A percentile compares a stretch with the other conserved stretches of the same genome.
These are phyloP conservation scores for Microcebus ravelobensis DNA, from an alignment of 2,113 vertebrate species.

Conservation along the genomic window DNA sequence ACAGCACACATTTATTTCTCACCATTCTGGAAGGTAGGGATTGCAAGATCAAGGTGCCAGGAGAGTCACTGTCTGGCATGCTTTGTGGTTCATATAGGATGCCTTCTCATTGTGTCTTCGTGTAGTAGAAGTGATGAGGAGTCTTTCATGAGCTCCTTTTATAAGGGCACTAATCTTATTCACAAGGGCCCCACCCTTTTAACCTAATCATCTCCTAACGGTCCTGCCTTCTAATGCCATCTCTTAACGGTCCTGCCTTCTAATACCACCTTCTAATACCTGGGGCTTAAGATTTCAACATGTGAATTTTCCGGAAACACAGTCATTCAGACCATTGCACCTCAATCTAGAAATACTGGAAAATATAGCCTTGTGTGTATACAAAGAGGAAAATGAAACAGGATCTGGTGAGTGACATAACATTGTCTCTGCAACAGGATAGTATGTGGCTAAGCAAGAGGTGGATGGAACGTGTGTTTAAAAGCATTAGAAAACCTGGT, in stretches of 20 bases:
- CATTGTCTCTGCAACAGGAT: neutral
- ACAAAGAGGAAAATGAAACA: neutral
- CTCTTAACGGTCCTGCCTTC: neutral
- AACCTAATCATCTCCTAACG: neutral
- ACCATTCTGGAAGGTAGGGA: neutral
- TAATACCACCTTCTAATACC: neutral
- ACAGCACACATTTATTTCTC: neutral
- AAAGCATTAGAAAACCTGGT: neutral
- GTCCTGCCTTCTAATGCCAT: neutral
- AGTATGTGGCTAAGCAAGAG: neutral
- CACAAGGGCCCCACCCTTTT: neutral
- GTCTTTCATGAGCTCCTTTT: neutral
- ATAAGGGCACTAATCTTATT: neutral
- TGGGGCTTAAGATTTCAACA: neutral
- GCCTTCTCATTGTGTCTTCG: neutral
- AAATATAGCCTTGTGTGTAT: neutral
- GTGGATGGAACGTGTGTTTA: neutral
- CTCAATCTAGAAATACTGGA: neutral
- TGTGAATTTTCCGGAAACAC: too few relatives aligned
- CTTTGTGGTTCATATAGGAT: neutral
- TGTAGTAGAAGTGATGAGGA: neutral
- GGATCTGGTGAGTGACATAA: neutral
- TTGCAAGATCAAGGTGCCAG: neutral
- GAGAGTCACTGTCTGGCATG: neutral
- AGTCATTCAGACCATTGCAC: neutral